A percentile compares a stretch with the other conserved stretches of the same genome.
Conservation (phyloP, 2,888 invertebrate species). For the Neoitamus cyanurus region DNA sequence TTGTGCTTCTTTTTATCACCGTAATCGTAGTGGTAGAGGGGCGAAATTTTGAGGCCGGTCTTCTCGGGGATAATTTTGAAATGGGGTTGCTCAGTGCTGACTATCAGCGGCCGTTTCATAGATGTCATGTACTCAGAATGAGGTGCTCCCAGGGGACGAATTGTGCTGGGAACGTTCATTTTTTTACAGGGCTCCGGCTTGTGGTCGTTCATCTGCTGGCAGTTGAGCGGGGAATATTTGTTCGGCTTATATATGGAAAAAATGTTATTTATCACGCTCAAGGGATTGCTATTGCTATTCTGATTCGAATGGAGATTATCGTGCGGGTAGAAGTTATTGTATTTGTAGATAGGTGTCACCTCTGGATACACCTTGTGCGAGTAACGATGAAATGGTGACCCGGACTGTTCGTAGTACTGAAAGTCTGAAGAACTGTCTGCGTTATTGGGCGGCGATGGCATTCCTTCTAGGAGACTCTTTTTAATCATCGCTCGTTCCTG, state of each 20-base stretch:
- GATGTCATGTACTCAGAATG: slow-evolving; percentile 63
- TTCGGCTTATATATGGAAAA: slow-evolving; percentile 67
- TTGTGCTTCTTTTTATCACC: slow-evolving; percentile 62
- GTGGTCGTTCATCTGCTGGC: slow-evolving; percentile 62
- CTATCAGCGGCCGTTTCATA: slow-evolving; percentile 69
- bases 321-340: slow-evolving; percentile 65
- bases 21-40: slow-evolving; percentile 62
- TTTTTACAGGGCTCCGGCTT: slow-evolving; percentile 60
- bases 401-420: slow-evolving; percentile 64
- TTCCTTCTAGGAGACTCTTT: slow-evolving; percentile 64
- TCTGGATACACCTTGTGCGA: slow-evolving; percentile 64
- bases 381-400: slow-evolving; percentile 58
- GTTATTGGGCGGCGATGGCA: slow-evolving; percentile 63
- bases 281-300: slow-evolving; percentile 58
- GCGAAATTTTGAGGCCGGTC: slow-evolving; percentile 70
- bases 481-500: slow-evolving; percentile 65
- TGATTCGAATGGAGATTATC: slow-evolving; percentile 59
- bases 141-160: slow-evolving; percentile 62
- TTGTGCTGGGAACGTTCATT: slow-evolving; percentile 66
- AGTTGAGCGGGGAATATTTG: slow-evolving; percentile 66
- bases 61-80: slow-evolving; percentile 69
- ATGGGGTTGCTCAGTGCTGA: slow-evolving; percentile 68
- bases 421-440: slow-evolving; percentile 54
- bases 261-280: slow-evolving; percentile 66
- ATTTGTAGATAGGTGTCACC: slow-evolving; percentile 63